These are phyloP conservation scores for Parauchenoglanis punctatus DNA, from an alignment of 2,797 vertebrate genomes.

Conservation along the genomic window DNA sequence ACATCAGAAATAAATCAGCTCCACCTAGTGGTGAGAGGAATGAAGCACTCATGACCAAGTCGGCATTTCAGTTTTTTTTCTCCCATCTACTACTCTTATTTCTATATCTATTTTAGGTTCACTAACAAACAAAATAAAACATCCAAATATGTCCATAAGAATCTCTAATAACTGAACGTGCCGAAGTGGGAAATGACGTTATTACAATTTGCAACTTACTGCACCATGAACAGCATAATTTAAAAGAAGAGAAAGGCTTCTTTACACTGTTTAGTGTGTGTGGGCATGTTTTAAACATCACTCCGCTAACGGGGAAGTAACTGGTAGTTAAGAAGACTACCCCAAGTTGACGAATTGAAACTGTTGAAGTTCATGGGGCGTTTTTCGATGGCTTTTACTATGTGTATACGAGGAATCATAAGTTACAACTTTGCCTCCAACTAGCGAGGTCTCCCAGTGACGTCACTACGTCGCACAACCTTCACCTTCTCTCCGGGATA, in stretches of 20 bases:
- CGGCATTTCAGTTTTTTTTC: background rate
- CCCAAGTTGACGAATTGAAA: background rate
- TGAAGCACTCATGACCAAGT: background rate
- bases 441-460: background rate
- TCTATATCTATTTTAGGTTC: background rate
- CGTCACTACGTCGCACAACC: background rate
- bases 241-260: background rate
- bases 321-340: background rate
- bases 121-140: background rate
- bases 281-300: background rate
- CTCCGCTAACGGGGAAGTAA: background rate
- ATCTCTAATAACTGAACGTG: background rate
- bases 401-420: too few relatives aligned
- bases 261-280: background rate
- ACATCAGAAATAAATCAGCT: background rate
- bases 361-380: background rate
- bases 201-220: background rate
- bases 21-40: slow-evolving; percentile 36
- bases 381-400: background rate
- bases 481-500: too few relatives aligned
- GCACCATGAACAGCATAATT: background rate
- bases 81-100: background rate
- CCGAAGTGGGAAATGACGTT: background rate
- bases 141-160: background rate
- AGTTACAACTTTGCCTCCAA: background rate